Base-by-base conservation (phyloP, 2,797 vertebrate genomes). In the Halcyon leucocephala region DNA sequence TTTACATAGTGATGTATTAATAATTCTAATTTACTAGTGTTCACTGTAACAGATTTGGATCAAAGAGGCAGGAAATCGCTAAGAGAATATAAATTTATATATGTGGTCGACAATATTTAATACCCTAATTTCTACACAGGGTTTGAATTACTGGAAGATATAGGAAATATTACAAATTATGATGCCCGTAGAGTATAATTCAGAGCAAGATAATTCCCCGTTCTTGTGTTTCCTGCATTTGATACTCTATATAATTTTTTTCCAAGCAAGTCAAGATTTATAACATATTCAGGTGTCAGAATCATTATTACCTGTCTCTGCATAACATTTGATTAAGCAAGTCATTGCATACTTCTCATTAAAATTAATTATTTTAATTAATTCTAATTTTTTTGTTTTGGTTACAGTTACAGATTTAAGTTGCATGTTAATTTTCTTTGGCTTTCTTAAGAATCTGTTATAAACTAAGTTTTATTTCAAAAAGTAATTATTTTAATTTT, bases 101-200 rank as follows among this genome's bases (percentile, higher is more conserved):
- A 51, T 76, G 65, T 46, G 6, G 37, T 37, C 95, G 92, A 74
- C 60, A 89, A 79, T 64, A 89, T 89, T 94, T 95, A 82, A 77
- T 73, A 70, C 44, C 16, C 55, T 87, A 83, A 82, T 94, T 91
- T 95, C 77, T 86, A 15, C 17, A 52, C 60, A 64, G 17, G 8
- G 12, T 71, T 95, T 95, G 64, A 84, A 90, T 96, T 96, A 91
- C 93, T n/a, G 48, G 85, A 94, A 94, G 73, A 77, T 83, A 81
- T 9, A 15, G 66, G 61, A 76, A 86, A n/a, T 86, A 84, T 64
- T 90, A 88, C 55, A 93, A 97, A 89, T 90, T 84, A 61, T 46
- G 58, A 58, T 79, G 33, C 22, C 24, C 1, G 2, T 0, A 49
- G 33, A 90, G 58, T 73, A 42, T 89, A 95, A 90, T 78, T 86